Evolutionary conservation across 1,140 invertebrate species (phyloP).

Genomic region (Ostrea denselamellosa): DNA sequence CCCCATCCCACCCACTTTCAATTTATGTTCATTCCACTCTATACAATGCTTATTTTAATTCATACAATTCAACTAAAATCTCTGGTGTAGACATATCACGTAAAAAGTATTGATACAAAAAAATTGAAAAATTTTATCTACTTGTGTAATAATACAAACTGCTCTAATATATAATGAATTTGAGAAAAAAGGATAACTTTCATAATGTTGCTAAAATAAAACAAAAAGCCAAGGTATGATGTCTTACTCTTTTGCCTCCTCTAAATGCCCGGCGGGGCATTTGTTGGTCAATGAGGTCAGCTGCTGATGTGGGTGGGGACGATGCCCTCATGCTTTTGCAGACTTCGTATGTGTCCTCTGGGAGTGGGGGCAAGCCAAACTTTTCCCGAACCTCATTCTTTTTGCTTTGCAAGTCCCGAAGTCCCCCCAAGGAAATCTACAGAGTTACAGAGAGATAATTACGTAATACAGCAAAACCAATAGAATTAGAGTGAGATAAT

Average conservation of each 20-base stretch:
- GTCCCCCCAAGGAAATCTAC: conserved; percentile 91
- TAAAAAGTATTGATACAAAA: not conserved
- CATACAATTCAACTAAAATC: too few relatives aligned
- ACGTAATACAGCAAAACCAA: not conserved
- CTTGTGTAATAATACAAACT: not conserved
- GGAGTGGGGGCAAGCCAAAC: conserved; percentile 86
- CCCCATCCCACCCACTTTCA: too few relatives aligned
- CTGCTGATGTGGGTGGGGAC: conserved; percentile 94
- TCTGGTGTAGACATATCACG: not conserved
- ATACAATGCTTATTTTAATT: too few relatives aligned
- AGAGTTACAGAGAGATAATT: not conserved
- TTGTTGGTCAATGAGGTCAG: conserved; percentile 89
- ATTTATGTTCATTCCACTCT: too few relatives aligned
- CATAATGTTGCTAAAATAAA: not conserved
- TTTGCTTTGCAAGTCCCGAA: conserved; percentile 87
- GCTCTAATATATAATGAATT: conserved; percentile 3
- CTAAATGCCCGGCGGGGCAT: conserved; percentile 68
- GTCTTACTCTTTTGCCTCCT: conserved; percentile 68
- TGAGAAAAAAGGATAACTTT: not conserved
- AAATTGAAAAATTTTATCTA: not conserved
- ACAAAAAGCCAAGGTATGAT: not conserved
- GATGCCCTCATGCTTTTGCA: conserved; percentile 95
- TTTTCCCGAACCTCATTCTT: conserved; percentile 87
- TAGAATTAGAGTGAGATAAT: not conserved
- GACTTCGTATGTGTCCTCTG: conserved; percentile 96